Conservation (phyloP, 2,888 invertebrate species). For the Dynastes maya region DNA sequence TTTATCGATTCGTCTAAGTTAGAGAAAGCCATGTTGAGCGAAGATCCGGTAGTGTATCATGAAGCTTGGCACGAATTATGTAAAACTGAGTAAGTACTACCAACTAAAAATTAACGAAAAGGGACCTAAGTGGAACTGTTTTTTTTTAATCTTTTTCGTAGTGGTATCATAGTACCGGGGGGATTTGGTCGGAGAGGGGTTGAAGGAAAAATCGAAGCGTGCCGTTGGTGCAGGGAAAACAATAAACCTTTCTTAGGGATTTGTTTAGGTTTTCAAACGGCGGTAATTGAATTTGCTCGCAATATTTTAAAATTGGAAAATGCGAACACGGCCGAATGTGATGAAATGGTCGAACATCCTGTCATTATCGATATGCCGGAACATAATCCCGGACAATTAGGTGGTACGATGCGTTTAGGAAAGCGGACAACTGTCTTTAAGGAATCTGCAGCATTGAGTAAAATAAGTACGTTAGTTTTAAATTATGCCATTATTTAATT, state of each 20-base stretch:
- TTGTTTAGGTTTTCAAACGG: conserved; percentile 97
- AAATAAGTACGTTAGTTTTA: conserved; percentile 75
- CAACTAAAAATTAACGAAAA: not conserved
- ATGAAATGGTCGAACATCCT: conserved; percentile 81
- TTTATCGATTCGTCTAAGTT: conserved; percentile 94
- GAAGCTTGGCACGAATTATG: conserved; percentile 95
- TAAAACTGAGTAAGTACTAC: conserved; percentile 78
- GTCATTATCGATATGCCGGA: conserved; percentile 99
- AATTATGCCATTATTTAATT: too few relatives aligned
- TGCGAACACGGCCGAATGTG: conserved; percentile 92
- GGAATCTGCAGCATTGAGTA: conserved; percentile 71
- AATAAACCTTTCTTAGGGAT: conserved; percentile 95
- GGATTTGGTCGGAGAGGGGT: conserved; percentile 97
- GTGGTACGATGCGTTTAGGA: conserved; percentile 99
- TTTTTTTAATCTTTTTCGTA: conserved; percentile 64
- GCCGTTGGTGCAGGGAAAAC: conserved; percentile 92
- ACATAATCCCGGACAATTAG: conserved; percentile 92
- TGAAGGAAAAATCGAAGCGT: conserved; percentile 96
- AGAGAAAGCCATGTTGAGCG: conserved; percentile 81
- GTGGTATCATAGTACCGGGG: conserved; percentile 96
- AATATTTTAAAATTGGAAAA: conserved; percentile 84
- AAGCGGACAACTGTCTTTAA: conserved; percentile 90
- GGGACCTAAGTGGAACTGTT: not conserved
- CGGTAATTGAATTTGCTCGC: conserved; percentile 95
- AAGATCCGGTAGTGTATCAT: conserved; percentile 89